phyloP scores from a whole-genome alignment of 1,140 invertebrate species.

The Psilanteris sp. region DNA sequence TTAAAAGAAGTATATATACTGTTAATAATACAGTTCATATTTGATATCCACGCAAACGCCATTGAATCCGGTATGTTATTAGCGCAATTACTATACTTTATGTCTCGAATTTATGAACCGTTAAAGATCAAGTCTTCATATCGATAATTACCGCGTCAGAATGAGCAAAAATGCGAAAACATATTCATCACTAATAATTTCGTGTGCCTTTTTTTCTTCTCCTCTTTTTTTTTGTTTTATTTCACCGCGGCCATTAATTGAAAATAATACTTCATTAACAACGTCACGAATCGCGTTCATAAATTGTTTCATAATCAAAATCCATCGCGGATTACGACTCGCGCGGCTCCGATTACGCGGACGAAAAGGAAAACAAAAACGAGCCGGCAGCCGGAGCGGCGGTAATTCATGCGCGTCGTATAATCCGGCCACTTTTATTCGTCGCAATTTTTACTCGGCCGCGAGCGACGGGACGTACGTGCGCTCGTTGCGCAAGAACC shows the following conservation, averaged over 20 bases:
- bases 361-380: too few relatives aligned
- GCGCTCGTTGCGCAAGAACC: too few relatives aligned
- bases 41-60: conserved; percentile 33
- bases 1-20: conserved; percentile 8
- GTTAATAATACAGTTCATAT: conserved; percentile 42
- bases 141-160: conserved; percentile 43
- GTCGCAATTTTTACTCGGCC: too few relatives aligned
- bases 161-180: conserved; percentile 29
- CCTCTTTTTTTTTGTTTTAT: too few relatives aligned
- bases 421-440: too few relatives aligned
- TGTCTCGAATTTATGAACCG: conserved; percentile 46
- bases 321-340: too few relatives aligned
- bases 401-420: too few relatives aligned
- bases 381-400: too few relatives aligned
- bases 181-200: conserved; percentile 40
- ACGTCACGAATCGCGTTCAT: conserved; percentile 6
- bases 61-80: conserved; percentile 34
- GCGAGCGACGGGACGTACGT: too few relatives aligned
- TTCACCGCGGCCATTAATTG: too few relatives aligned
- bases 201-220: conserved; percentile 11
- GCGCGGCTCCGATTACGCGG: too few relatives aligned
- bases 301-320: too few relatives aligned
- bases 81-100: conserved; percentile 49
- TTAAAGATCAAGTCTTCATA: conserved; percentile 50
- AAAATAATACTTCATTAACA: conserved; percentile 39